phyloP scores from a whole-genome alignment of 2,113 vertebrate species.

The Cyrtonyx montezumae region DNA sequence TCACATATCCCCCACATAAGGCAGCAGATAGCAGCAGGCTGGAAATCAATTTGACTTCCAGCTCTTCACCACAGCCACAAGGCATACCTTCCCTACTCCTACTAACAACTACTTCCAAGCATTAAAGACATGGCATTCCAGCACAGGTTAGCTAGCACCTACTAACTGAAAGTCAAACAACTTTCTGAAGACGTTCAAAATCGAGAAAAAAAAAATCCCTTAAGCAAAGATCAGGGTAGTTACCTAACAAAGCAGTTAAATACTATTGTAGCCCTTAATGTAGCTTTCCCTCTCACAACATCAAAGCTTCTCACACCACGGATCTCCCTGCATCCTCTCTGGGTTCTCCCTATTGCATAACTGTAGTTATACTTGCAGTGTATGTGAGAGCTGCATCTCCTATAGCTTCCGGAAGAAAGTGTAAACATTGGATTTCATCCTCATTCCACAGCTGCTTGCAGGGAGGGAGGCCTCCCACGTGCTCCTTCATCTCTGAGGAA shows the following conservation, averaged over 20 bases:
- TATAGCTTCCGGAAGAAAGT: slow-evolving; percentile 64
- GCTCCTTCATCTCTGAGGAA: slow-evolving; percentile 48
- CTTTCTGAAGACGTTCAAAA: not conserved
- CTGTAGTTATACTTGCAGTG: not conserved
- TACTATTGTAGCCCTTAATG: not conserved
- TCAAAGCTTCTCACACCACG: fast-evolving
- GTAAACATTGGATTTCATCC: slow-evolving; percentile 63
- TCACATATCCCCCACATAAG: not conserved
- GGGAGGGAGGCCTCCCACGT: slow-evolving; percentile 42
- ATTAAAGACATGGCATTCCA: not conserved
- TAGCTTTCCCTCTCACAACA: fast-evolving
- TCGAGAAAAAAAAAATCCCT: not conserved
- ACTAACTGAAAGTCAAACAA: not conserved
- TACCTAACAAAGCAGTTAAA: not conserved
- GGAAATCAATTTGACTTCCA: slow-evolving; percentile 18
- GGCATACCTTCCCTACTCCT: not conserved
- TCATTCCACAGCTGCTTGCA: slow-evolving; percentile 66
- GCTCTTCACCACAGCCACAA: slow-evolving; percentile 18
- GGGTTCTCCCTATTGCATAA: not conserved
- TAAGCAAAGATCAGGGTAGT: not conserved
- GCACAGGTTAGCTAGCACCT: not conserved
- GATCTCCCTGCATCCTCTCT: fast-evolving
- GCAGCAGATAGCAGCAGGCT: not conserved
- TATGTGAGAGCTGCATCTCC: not conserved
- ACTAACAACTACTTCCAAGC: not conserved